phyloP scores from a whole-genome alignment of 2,888 invertebrate species.

The Rotaria magnacalcarata region DNA sequence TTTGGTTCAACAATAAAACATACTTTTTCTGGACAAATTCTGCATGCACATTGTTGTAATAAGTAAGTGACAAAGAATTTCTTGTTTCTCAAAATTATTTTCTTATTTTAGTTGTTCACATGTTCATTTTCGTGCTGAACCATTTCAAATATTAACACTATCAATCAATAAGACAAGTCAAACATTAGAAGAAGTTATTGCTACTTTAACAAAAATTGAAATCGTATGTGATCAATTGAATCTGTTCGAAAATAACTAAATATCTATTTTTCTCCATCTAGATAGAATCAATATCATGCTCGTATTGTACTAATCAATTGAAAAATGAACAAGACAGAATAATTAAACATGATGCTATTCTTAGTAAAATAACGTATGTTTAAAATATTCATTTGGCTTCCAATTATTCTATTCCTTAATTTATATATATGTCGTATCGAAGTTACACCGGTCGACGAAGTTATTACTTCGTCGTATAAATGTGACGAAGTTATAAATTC shows the following conservation, averaged over 20 bases:
- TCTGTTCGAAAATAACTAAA: background rate
- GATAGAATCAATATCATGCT: background rate
- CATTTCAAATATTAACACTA: background rate
- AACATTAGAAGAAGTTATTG: background rate
- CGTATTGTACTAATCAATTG: background rate
- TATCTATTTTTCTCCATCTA: background rate
- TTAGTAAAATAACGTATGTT: background rate
- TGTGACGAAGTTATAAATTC: too few relatives aligned
- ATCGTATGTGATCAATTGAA: background rate
- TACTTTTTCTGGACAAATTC: slow-evolving; percentile 19
- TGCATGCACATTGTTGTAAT: slow-evolving; percentile 14
- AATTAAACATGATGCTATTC: background rate
- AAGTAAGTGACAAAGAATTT: background rate
- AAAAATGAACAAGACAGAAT: background rate
- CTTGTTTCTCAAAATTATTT: background rate
- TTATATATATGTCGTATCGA: too few relatives aligned
- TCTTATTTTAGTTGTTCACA: background rate
- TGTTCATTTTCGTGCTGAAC: slow-evolving; percentile 20
- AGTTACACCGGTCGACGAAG: too few relatives aligned
- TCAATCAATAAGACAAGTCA: background rate
- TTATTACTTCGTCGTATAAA: too few relatives aligned
- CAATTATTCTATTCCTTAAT: too few relatives aligned
- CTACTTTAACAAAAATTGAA: background rate
- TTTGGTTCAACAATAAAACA: background rate
- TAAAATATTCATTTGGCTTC: too few relatives aligned